Evolutionary conservation across 1,140 invertebrate species (phyloP), one percentile per base, ranked within the genome.

Genomic region (Piezodorus guildinii): DNA sequence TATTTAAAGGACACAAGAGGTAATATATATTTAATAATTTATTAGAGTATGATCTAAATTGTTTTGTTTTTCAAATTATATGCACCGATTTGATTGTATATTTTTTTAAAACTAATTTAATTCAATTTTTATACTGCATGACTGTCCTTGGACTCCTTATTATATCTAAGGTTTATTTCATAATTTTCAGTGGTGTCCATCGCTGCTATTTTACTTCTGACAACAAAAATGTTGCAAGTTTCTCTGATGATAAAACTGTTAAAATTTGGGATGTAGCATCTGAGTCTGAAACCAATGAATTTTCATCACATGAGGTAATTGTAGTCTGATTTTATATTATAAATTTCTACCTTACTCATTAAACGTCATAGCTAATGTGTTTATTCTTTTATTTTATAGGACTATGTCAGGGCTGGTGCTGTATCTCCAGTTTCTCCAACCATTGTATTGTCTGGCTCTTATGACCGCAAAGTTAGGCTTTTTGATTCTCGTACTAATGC

Each of bases 241-340:
- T 92, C 74, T 91, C 91, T 9, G 94, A 98, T 78, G 95, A 99
- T 73, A 94, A 93, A 75, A 81, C 85, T n/a, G 82, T 90, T 9
- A 78, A 79, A 66, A 67, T 96, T 12, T 97, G 93, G 92, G 94
- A 98, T 72, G 87, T 98, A 71, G 79, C 88, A 6, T 88, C 80
- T 69, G 91, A 95, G 74, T 82, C 84, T 68, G 77, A 81, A 78
- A 68, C 78, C 70, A 25, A 44, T 39, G 81, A 75, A 19, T 93
- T 86, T 72, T 80, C 83, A 64, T 83, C 81, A 60, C 91, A 95
- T 74, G 80, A 73, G 34, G 79, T 78, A 69, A 39, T 39, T 67
- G 67, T 66, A 62, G 56, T 64, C 49, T 21, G 9, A 52, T 6
- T 61, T 9, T 23, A n/a, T 21, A 49, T 49, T n/a, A 49, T n/a